Conservation (phyloP, 2,797 vertebrate species). For the Alauda arvensis region DNA sequence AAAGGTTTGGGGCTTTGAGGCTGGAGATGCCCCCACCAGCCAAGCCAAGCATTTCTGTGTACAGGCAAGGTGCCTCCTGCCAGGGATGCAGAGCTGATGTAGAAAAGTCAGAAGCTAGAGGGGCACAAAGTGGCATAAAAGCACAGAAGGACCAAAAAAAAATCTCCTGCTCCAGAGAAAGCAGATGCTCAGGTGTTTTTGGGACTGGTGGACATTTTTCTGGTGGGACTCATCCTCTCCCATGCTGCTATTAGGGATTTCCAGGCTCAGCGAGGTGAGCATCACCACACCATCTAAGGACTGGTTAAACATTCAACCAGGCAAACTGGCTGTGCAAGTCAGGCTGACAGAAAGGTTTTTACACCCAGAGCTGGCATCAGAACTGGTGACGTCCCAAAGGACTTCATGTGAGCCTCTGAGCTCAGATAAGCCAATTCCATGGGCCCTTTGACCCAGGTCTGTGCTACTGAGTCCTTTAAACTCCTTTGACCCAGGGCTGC, state of each 20-base stretch:
- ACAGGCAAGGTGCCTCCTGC: not conserved
- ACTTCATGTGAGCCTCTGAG: fast-evolving
- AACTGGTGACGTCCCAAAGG: not conserved
- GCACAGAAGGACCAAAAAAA: not conserved
- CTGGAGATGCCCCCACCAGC: not conserved
- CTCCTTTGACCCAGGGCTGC: not conserved
- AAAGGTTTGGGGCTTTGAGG: not conserved
- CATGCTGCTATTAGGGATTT: fast-evolving
- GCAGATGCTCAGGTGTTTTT: not conserved
- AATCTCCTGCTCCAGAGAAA: not conserved
- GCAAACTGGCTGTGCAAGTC: not conserved
- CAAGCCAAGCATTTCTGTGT: not conserved
- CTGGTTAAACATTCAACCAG: not conserved
- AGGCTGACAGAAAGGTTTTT: not conserved
- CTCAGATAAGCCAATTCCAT: not conserved
- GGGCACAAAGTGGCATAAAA: not conserved
- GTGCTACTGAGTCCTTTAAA: not conserved
- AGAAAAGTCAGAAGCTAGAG: not conserved
- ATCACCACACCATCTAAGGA: not conserved
- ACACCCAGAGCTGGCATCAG: not conserved
- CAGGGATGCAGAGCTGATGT: fast-evolving
- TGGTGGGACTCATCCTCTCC: not conserved
- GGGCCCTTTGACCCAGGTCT: not conserved
- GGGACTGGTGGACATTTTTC: not conserved
- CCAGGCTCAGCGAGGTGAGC: not conserved